Conservation (phyloP, 2,797 vertebrate genomes). For the Sebastes minor region DNA sequence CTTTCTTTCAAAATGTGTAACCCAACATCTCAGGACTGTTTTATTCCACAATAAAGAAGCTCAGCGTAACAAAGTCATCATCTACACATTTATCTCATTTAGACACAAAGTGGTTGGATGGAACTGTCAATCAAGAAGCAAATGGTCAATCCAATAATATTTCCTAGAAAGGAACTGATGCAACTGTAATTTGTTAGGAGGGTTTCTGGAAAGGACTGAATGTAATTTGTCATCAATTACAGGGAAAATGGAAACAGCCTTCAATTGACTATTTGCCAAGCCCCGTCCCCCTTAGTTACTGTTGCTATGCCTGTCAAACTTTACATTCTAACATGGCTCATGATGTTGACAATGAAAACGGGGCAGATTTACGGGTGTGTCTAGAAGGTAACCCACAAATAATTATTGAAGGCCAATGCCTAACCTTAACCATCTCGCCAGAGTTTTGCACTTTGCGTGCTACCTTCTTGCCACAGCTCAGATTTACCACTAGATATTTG, state of each 20-base stretch:
- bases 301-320: background rate
- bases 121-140: background rate
- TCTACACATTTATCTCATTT: slow-evolving; percentile 2
- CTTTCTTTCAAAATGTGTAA: slow-evolving; percentile 40
- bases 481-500: too few species aligned
- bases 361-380: too few species aligned
- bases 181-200: background rate
- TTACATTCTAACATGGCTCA: background rate
- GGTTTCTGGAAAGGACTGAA: background rate
- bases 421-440: too few species aligned
- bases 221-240: background rate
- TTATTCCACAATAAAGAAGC: background rate
- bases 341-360: background rate
- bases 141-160: background rate
- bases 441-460: too few species aligned
- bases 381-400: too few species aligned
- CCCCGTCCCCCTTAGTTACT: background rate
- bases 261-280: background rate
- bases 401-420: too few species aligned
- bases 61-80: background rate
- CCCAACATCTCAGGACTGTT: background rate
- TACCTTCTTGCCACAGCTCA: too few species aligned
- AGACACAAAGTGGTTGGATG: background rate
- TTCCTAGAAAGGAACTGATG: background rate
- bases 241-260: background rate